Conservation (phyloP, 2,797 vertebrate genomes). For the Morelia viridis region DNA sequence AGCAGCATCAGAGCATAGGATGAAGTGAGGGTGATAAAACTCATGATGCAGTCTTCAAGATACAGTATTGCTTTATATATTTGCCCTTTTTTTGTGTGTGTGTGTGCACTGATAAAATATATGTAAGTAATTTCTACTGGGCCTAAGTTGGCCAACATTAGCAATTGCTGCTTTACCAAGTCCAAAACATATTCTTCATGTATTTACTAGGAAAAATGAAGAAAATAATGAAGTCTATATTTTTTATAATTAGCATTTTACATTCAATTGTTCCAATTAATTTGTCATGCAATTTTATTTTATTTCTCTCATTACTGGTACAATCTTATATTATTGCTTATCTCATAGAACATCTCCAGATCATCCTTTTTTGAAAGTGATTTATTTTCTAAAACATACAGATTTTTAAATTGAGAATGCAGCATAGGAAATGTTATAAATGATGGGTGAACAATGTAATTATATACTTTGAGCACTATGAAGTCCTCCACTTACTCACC, state of each 20-base stretch:
- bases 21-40: conserved; percentile 32
- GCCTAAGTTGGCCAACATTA: conserved; percentile 30
- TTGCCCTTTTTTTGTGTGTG: neutral
- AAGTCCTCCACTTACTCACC: neutral
- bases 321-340: conserved; percentile 4
- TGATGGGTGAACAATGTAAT: neutral
- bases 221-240: conserved; percentile 45
- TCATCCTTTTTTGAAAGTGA: neutral
- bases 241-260: conserved; percentile 24
- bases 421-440: neutral
- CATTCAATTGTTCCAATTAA: conserved; percentile 31
- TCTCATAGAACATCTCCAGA: conserved; percentile 22
- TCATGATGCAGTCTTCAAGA: conserved; percentile 27
- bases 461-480: neutral
- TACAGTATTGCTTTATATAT: neutral
- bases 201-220: conserved; percentile 27
- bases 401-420: neutral
- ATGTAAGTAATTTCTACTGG: conserved; percentile 31
- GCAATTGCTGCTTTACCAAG: conserved; percentile 16
- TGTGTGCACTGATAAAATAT: neutral
- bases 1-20: conserved; percentile 1
- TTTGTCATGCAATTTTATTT: conserved; percentile 44
- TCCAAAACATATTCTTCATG: conserved; percentile 25
- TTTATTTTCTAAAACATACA: neutral
- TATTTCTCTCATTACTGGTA: conserved; percentile 20